phyloP scores from a whole-genome alignment of 2,888 invertebrate genomes.

The Mylabris sibirica region DNA sequence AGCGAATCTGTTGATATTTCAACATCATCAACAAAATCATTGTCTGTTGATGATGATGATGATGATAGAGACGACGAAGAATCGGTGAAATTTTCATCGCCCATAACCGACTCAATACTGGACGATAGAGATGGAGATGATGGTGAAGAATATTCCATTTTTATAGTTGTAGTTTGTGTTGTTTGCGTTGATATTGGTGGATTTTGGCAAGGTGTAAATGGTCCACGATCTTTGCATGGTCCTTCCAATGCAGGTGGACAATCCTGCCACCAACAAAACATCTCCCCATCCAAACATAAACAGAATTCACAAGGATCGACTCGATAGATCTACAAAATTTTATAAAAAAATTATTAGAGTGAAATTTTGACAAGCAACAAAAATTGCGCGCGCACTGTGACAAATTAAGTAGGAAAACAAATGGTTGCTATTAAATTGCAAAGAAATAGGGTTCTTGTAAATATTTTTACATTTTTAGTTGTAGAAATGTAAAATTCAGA shows the following conservation, averaged over 20 bases:
- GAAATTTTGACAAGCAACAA: too few relatives aligned
- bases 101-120: constrained; percentile 5
- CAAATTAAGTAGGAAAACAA: too few relatives aligned
- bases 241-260: constrained; percentile 63
- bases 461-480: too few relatives aligned
- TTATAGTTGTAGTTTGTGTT: background rate
- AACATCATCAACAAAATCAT: constrained; percentile 27
- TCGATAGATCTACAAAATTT: constrained; percentile 67
- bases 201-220: constrained; percentile 58
- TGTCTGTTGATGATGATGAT: constrained; percentile 32
- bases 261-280: constrained; percentile 74
- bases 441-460: too few relatives aligned
- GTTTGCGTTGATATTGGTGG: constrained; percentile 7
- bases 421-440: too few relatives aligned
- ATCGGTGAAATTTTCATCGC: constrained; percentile 40
- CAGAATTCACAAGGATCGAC: constrained; percentile 70
- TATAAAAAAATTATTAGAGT: too few relatives aligned
- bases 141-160: background rate
- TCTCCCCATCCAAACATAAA: constrained; percentile 70
- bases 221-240: constrained; percentile 59
- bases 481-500: too few relatives aligned
- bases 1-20: constrained; percentile 36
- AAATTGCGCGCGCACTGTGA: too few relatives aligned
- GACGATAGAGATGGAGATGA: constrained; percentile 23
- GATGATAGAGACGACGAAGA: constrained; percentile 27